Percentiles rank a stretch among this genome's conserved stretches.
These are phyloP conservation scores for Neopelma chrysocephalum DNA, from an alignment of 2,797 vertebrate species.

Conservation along the genomic window DNA sequence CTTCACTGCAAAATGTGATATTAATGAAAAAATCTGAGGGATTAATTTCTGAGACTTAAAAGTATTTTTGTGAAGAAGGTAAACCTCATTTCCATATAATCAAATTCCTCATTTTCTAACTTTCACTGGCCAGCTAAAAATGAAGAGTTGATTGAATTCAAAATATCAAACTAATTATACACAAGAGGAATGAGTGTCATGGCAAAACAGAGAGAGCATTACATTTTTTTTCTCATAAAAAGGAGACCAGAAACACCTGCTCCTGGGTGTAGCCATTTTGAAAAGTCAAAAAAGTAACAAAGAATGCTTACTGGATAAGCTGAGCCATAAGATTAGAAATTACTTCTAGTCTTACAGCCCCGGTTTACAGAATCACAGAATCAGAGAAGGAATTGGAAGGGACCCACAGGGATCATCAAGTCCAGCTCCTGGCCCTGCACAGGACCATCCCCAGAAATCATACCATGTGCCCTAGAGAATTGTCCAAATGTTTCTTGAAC, in stretches of 20 bases:
- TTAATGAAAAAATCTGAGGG: not conserved
- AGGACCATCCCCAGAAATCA: not conserved
- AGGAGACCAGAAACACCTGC: not conserved
- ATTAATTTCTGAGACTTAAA: not conserved
- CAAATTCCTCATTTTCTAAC: not conserved
- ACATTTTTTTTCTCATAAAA: not conserved
- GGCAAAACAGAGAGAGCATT: not conserved
- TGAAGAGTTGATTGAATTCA: not conserved
- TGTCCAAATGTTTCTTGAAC: not conserved
- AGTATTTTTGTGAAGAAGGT: not conserved
- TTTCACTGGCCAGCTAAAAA: not conserved
- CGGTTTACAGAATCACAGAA: not conserved
- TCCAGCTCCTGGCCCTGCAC: not conserved
- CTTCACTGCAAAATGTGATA: not conserved
- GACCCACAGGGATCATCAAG: not conserved
- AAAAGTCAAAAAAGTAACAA: not conserved
- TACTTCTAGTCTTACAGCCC: not conserved
- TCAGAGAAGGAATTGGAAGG: not conserved
- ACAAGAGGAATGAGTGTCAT: not conserved
- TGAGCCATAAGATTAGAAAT: not conserved
- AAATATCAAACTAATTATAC: not conserved
- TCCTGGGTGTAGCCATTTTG: not conserved
- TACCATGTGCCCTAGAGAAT: not conserved
- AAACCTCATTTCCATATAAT: not conserved
- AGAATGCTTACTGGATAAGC: not conserved